Percentiles rank a stretch among this genome's conserved stretches.
Evolutionary conservation across 1,140 invertebrate genomes (phyloP).

Genomic region (Pogonomyrmex barbatus): DNA sequence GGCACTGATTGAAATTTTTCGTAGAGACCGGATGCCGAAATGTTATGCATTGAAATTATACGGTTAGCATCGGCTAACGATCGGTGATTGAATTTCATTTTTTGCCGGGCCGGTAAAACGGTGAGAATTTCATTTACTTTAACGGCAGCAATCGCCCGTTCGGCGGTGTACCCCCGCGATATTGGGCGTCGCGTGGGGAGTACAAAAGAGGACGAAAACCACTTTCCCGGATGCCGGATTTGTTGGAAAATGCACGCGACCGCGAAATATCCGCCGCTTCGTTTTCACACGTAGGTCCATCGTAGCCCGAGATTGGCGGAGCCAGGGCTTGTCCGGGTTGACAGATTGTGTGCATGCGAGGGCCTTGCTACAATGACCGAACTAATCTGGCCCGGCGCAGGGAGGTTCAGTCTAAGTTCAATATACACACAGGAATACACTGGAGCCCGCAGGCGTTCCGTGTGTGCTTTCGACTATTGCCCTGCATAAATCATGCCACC

Average conservation of each 20-base stretch:
- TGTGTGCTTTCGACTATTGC: constrained; percentile 76
- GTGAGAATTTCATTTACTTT: background rate
- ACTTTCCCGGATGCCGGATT: background rate
- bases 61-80: constrained; percentile 15
- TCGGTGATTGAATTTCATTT: constrained; percentile 39
- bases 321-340: constrained; percentile 69
- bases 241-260: constrained; percentile 50
- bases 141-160: background rate
- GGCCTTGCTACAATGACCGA: constrained; percentile 78
- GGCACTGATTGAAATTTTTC: constrained; percentile 52
- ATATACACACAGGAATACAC: constrained; percentile 80
- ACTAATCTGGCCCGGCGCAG: constrained; percentile 80
- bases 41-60: constrained; percentile 53
- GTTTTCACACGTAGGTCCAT: constrained; percentile 64
- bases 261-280: constrained; percentile 27
- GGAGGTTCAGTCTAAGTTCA: constrained; percentile 78
- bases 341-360: constrained; percentile 76
- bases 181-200: background rate
- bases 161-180: too few species aligned
- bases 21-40: background rate
- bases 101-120: background rate
- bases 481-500: constrained; percentile 77
- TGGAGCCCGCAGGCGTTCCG: constrained; percentile 71
- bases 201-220: background rate
- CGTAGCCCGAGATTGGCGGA: constrained; percentile 67